Base-by-base conservation (phyloP, 2,113 vertebrate genomes). In the Eidolon helvum region DNA sequence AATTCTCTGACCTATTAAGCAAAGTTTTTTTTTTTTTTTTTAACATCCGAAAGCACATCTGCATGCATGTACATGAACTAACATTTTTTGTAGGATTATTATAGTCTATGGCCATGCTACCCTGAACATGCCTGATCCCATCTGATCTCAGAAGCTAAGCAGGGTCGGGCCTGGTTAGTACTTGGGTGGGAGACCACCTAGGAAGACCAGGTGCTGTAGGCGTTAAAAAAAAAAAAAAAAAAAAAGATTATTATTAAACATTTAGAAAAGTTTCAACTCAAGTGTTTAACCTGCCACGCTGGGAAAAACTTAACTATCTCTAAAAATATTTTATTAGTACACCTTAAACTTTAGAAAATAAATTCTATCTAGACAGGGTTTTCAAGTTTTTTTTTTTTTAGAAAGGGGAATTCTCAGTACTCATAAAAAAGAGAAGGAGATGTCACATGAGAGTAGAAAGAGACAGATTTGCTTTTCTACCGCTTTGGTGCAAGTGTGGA, bases 291-390 rank as follows among this genome's bases (percentile, higher is more conserved):
- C 19, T 3, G 71, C 30, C 18, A 68, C 8, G 50, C 38, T 87
- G 74, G 21, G 43, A 87, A 87, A 95, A 97, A 50, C 38, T 90
- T 72, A 18, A n/a, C n/a, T 84, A 1, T 87, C n/a, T 94, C 28
- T 83, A 63, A 69, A 83, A 28, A 63, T 53, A 61, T 93, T 90
- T 94, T 11, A 87, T 94, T 92, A 43, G 40, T 96, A 93, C 22
- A 72, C 40, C 10, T 93, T 93, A 75, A 69, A 38, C 53, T 80
- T 95, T 59, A 90, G 22, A 94, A 96, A 78, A 63, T 65, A n/a
- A 45, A 38, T 96, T 65, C 38, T 78, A 55, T 82, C 35, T 59
- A 85, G 53, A 86, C 35, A 93, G 26, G 9, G 9, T 77, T 93
- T 94, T 91, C 4, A 11, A 61, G 26, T 55, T 93, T 30, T 53